Evolutionary conservation across 2,113 vertebrate species (phyloP).

Genomic region (Geococcyx californianus): DNA sequence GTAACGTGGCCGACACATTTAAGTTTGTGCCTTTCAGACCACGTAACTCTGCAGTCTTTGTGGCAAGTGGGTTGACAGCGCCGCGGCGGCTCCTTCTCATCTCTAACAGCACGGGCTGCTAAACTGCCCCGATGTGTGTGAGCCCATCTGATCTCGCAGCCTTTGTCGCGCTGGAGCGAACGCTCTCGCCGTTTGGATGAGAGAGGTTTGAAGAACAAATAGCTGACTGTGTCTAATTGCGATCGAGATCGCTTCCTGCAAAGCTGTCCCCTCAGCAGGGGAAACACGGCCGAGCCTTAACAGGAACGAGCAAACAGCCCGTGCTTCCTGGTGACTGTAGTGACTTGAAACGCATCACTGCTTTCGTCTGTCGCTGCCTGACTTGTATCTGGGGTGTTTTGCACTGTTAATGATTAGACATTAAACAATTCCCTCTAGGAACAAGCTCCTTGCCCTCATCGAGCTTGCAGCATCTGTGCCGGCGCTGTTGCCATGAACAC

Average conservation of each 20-base stretch:
- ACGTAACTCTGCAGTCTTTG: neutral
- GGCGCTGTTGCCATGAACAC: constrained; percentile 1
- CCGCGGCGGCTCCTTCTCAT: neutral
- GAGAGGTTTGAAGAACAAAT: neutral
- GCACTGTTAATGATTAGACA: neutral
- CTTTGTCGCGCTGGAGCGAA: neutral
- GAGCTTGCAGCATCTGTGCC: neutral
- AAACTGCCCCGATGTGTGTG: rapidly evolving
- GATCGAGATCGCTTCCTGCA: neutral
- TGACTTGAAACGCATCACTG: neutral
- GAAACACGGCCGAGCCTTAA: neutral
- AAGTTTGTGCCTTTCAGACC: neutral
- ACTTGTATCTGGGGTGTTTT: neutral
- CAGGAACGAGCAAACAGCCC: neutral
- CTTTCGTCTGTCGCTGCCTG: neutral
- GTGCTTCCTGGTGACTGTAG: neutral
- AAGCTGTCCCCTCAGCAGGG: neutral
- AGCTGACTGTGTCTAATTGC: neutral
- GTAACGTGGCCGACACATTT: rapidly evolving
- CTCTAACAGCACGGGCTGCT: neutral
- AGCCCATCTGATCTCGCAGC: neutral
- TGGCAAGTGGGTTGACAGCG: rapidly evolving
- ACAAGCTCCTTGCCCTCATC: neutral
- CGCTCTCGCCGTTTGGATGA: neutral
- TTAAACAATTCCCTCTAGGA: neutral